These are phyloP conservation scores for Leucoma salicis DNA, from an alignment of 2,888 invertebrate genomes.

Conservation along the genomic window DNA sequence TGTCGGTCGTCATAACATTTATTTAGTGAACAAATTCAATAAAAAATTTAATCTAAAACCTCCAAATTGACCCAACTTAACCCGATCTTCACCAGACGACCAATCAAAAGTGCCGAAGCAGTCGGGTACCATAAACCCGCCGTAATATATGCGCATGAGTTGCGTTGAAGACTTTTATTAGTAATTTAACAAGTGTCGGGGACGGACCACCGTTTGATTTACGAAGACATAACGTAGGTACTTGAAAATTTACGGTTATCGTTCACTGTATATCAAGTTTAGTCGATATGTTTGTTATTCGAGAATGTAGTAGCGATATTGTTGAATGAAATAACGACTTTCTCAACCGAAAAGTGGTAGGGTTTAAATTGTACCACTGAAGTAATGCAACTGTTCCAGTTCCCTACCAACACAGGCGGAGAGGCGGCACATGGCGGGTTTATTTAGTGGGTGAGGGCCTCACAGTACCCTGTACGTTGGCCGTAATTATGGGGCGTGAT, in stretches of 20 bases:
- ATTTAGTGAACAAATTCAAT: slow-evolving; percentile 15
- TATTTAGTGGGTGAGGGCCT: no score
- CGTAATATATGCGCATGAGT: slow-evolving; percentile 68
- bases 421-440: no score
- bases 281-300: slow-evolving; percentile 69
- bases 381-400: no score
- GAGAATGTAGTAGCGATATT: slow-evolving; percentile 25
- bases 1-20: no score
- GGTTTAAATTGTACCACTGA: no score
- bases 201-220: slow-evolving; percentile 67
- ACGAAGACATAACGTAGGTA: slow-evolving; percentile 56
- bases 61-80: slow-evolving; percentile 26
- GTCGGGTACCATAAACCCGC: slow-evolving; percentile 54
- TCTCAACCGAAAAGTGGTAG: no score
- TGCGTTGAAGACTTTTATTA: slow-evolving; percentile 73
- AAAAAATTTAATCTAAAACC: slow-evolving; percentile 16
- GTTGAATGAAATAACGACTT: neutral
- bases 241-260: slow-evolving; percentile 70
- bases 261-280: slow-evolving; percentile 66
- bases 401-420: no score
- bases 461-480: no score
- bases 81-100: slow-evolving; percentile 29
- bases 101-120: slow-evolving; percentile 54
- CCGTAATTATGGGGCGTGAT: no score
- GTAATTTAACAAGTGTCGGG: slow-evolving; percentile 75